Evolutionary conservation across 2,797 vertebrate genomes (phyloP).

Genomic region (Oceanodroma leucorhoa): DNA sequence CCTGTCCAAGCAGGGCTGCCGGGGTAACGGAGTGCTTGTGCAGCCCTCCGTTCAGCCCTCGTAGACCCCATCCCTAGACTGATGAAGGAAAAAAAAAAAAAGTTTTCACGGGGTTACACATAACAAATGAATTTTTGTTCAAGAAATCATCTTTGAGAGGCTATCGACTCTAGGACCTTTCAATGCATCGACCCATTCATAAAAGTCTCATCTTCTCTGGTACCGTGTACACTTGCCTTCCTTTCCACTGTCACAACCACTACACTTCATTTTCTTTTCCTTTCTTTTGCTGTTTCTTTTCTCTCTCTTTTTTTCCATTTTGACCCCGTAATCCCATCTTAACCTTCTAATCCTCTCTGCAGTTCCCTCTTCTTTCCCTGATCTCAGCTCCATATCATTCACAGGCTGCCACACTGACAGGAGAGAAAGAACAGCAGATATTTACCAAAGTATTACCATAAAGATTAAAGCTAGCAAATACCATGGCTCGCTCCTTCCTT

Average conservation of each 20-base stretch:
- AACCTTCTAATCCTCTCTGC: slow-evolving; percentile 66
- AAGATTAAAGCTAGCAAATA: slow-evolving; percentile 57
- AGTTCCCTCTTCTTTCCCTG: slow-evolving; percentile 42
- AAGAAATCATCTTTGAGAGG: slow-evolving; percentile 52
- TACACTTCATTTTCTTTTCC: slow-evolving; percentile 43
- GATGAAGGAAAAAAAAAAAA: not conserved
- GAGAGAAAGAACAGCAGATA: slow-evolving; percentile 52
- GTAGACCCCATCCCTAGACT: not conserved
- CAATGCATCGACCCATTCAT: slow-evolving; percentile 48
- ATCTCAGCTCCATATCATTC: slow-evolving; percentile 56
- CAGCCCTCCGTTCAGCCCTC: not conserved
- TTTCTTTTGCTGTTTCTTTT: slow-evolving; percentile 37
- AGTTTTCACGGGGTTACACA: not conserved
- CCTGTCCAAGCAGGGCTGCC: not conserved
- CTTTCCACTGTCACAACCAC: slow-evolving; percentile 37
- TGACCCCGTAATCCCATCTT: slow-evolving; percentile 66
- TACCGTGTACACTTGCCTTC: slow-evolving; percentile 1
- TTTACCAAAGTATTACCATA: slow-evolving; percentile 52
- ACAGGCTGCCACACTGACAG: slow-evolving; percentile 55
- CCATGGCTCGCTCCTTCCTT: not conserved
- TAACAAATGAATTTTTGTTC: slow-evolving; percentile 53
- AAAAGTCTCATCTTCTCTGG: slow-evolving; percentile 53
- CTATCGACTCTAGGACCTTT: slow-evolving; percentile 34
- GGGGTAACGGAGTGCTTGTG: not conserved
- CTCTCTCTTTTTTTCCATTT: not conserved